A percentile compares a stretch with the other conserved stretches of the same genome.
Conservation (phyloP, 2,888 invertebrate species). For the Volucella zonaria region DNA sequence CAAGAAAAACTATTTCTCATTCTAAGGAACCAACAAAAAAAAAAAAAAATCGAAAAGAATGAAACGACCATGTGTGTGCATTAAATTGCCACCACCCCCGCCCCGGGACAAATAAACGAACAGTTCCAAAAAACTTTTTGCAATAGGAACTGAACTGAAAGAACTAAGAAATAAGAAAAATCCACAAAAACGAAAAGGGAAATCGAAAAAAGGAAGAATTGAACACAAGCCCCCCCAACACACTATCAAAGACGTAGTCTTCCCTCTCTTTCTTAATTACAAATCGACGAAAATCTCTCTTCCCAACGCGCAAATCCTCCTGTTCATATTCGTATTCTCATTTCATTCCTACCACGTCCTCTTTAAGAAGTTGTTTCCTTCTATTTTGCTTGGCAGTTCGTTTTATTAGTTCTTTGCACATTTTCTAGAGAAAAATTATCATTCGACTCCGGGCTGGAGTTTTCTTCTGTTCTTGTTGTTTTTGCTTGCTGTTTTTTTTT, state of each 20-base stretch:
- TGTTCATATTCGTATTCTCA: constrained; percentile 35
- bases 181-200: constrained; percentile 39
- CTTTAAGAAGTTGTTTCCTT: constrained; percentile 32
- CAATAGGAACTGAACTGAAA: constrained; percentile 62
- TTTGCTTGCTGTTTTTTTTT: not conserved
- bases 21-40: not conserved
- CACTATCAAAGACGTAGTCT: constrained; percentile 5
- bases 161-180: constrained; percentile 65
- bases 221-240: constrained; percentile 39
- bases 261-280: constrained; percentile 69
- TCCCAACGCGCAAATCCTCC: constrained; percentile 37
- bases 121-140: constrained; percentile 37
- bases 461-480: constrained; percentile 10
- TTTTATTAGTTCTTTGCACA: constrained; percentile 65
- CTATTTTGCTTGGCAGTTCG: constrained; percentile 37
- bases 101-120: not conserved
- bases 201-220: constrained; percentile 50
- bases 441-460: constrained; percentile 43
- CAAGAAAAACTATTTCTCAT: constrained; percentile 38
- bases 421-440: constrained; percentile 70
- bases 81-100: constrained; percentile 31
- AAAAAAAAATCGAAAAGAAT: not conserved
- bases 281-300: constrained; percentile 63
- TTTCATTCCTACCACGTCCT: constrained; percentile 65
- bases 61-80: constrained; percentile 62